Conservation (phyloP, 1,140 invertebrate species). For the Rhagoletis zephyria region DNA sequence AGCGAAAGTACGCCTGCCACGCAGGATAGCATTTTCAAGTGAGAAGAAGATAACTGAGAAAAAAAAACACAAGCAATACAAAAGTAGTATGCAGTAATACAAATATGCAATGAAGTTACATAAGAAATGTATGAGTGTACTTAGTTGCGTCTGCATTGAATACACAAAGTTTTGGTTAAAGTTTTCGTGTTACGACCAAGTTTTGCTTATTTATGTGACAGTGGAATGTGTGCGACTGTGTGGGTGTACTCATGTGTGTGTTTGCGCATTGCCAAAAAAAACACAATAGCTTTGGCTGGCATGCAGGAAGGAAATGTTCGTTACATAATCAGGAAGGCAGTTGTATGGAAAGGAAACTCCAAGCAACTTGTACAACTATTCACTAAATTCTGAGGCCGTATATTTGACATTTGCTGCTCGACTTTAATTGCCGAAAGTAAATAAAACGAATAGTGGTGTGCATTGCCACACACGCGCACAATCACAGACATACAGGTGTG, state of each 20-base stretch:
- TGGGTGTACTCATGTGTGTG: no score
- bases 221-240: background rate
- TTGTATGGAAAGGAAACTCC: background rate
- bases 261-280: background rate
- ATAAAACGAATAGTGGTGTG: background rate
- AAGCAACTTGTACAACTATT: background rate
- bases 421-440: background rate
- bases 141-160: background rate
- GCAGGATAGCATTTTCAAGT: background rate
- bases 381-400: background rate
- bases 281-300: background rate
- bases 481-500: background rate
- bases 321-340: background rate
- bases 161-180: background rate
- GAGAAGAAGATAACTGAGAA: background rate
- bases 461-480: background rate
- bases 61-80: no score
- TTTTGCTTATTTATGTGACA: background rate
- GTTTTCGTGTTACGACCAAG: background rate
- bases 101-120: background rate
- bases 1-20: background rate
- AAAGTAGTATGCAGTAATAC: no score
- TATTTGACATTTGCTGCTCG: background rate
- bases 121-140: background rate
- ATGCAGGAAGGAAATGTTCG: no score